Evolutionary conservation across 2,113 vertebrate species (phyloP).

Genomic region (Pungitius pungitius): DNA sequence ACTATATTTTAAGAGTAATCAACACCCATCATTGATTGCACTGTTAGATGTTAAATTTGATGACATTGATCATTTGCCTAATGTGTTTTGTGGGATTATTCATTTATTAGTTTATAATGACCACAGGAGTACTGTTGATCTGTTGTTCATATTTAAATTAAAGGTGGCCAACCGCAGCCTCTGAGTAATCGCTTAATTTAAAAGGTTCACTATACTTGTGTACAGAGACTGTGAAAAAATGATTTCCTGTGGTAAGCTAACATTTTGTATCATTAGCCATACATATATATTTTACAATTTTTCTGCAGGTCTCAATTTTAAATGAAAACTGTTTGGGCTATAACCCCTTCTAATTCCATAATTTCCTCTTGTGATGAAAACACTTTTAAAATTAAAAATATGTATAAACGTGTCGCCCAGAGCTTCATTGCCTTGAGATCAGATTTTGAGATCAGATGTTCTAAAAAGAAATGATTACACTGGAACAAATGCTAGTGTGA

Average conservation of each 20-base stretch:
- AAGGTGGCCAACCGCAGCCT: not conserved
- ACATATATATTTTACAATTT: not conserved
- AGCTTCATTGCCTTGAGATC: no score
- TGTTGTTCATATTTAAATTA: not conserved
- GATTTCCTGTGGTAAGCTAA: not conserved
- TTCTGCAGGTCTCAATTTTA: not conserved
- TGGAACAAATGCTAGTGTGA: no score
- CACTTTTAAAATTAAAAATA: no score
- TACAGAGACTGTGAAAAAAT: not conserved
- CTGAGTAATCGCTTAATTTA: not conserved
- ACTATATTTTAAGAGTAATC: not conserved
- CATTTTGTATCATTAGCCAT: not conserved
- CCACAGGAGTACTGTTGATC: not conserved
- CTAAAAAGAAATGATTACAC: no score
- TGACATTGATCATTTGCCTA: not conserved
- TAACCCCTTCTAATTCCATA: no score
- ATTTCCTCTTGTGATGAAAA: no score
- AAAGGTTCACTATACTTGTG: not conserved
- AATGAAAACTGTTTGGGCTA: no score
- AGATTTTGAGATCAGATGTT: no score
- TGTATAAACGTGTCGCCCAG: no score
- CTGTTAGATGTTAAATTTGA: not conserved
- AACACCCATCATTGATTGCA: not conserved
- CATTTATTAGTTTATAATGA: not conserved
- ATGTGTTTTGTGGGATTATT: not conserved